Base-by-base conservation (phyloP, 2,888 invertebrate genomes). In the Parnassius orleans region DNA sequence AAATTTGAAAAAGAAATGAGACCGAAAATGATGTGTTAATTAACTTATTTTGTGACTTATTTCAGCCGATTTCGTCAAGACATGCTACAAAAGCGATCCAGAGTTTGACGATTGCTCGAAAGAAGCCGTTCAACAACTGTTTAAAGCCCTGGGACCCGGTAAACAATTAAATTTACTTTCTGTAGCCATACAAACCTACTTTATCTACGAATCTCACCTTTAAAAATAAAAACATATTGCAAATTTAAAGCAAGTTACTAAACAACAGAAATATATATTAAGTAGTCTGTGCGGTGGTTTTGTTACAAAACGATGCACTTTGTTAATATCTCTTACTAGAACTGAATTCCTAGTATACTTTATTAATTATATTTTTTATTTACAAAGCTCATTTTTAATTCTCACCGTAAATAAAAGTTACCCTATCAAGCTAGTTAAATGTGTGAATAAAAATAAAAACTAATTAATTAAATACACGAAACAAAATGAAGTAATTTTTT, bases 21-120 rank as follows among this genome's bases (percentile, higher is more conserved):
- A 19, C 1, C 19, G 19, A 5, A 24, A 24, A 24, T 24, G 3
- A 24, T 24, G 33, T 33, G 33, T 33, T 33, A 33, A 33, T 33
- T 33, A 33, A 33, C 33, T 33, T 53, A n/a, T 54, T 44, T 54
- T 19, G 19, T 44, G 12, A 12, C 12, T 48, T 48, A 56, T 48
- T 56, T 76, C 86, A 95, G 95, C 95, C 66, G 92, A 92, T 79
- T 95, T 93, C 82, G 93, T 95, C 69, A 93, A 93, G 72, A 94
- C 95, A 72, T 95, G 95, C 78, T 83, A 86, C 66, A 93, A 93
- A 75, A 93, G 93, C 68, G 93, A 94, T 72, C 93, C 93, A 52
- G 90, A 93, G 65, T 95, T 95, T 72, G 88, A 93, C 54, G 93
- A 94, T 67, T 95, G 95, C 75, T 95, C 95, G 2, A 93, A 93